Evolutionary conservation across 2,113 vertebrate genomes (phyloP).

Genomic region (Artemisiospiza belli): DNA sequence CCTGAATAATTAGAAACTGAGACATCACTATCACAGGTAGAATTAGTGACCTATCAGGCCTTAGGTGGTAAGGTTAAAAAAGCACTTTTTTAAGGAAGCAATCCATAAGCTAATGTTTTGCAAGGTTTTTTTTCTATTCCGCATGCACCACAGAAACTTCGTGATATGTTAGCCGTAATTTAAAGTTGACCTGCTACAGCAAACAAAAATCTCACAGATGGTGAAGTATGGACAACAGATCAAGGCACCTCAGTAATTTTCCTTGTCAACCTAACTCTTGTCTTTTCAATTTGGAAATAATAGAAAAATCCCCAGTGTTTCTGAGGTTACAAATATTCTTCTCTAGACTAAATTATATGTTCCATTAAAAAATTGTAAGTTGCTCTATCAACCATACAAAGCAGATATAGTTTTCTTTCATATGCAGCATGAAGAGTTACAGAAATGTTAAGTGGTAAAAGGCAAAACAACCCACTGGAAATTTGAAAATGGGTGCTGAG

Average conservation of each 20-base stretch:
- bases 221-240: neutral
- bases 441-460: neutral
- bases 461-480: neutral
- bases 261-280: neutral
- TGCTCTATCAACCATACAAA: neutral
- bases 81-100: neutral
- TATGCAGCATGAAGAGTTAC: neutral
- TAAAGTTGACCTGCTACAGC: neutral
- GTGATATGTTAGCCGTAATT: conserved; percentile 12
- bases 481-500: neutral
- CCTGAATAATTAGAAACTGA: neutral
- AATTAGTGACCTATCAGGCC: neutral
- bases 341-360: neutral
- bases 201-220: neutral
- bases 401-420: neutral
- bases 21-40: neutral
- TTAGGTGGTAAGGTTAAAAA: neutral
- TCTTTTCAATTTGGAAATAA: conserved; percentile 3
- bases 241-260: neutral
- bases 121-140: neutral
- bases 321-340: neutral
- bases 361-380: neutral
- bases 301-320: neutral
- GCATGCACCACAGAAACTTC: neutral
- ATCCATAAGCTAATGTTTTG: neutral